Base-by-base conservation (phyloP, 1,140 invertebrate genomes). In the Bombus impatiens region DNA sequence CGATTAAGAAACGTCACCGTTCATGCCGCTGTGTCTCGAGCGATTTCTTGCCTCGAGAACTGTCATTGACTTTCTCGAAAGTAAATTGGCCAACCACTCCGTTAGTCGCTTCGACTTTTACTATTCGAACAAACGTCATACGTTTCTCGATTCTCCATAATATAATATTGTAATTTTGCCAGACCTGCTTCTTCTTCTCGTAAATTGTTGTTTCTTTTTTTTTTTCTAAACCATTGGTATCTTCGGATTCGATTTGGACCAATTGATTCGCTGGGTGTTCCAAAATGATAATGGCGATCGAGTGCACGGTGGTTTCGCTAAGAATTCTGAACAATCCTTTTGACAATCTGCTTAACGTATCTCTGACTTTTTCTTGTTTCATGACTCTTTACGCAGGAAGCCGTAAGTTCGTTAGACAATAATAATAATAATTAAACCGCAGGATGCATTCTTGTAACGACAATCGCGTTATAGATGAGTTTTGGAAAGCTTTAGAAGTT, bases 361-460 rank as follows among this genome's bases (percentile, higher is more conserved):
- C 82, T 82, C 83, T 90, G 87, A 90, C 86, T 82, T 92, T 92
- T 82, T 91, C 91, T 92, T 92, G 92, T 92, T 92, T 89, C 92
- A 92, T 92, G 92, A 91, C 92, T 93, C 79, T 92, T 93, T 93
- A 87, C 89, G 86, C 96, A 97, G 96, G 96, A 97, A 97, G 96
- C 96, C 96, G 96, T 97, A 97, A 97, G 96, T 97, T 94, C 80
- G 88, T 90, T 87, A 90, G 91, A 79, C 72, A 76, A 87, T 89
- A 87, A 89, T 88, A 77, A 72, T 85, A 40, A 72, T 74, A 47
- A 74, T 32, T 84, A 82, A 59, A 80, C 62, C 68, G 79, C 86
- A 89, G 88, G 88, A 78, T 87, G 88, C 88, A 86, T 87, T 87
- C 62, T 72, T 77, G 87, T 70, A n/a, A 80, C n/a, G 47, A 53